Percentiles rank a stretch among this genome's conserved stretches.
Conservation (phyloP, 2,888 invertebrate species). For the Cryptus armator region DNA sequence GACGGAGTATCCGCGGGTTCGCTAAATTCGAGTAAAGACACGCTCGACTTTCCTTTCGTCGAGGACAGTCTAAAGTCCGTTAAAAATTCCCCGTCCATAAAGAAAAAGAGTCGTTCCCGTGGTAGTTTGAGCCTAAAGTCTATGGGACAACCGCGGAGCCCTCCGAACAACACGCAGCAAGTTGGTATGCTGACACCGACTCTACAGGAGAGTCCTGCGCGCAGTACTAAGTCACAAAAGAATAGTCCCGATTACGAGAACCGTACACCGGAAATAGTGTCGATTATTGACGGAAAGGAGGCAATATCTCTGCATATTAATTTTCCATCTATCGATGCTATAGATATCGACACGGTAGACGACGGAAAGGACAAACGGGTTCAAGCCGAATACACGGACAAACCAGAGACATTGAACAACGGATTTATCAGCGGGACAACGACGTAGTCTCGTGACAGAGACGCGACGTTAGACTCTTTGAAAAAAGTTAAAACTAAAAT, state of each 20-base stretch:
- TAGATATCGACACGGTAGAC: constrained; percentile 72
- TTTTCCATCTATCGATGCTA: constrained; percentile 77
- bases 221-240: constrained; percentile 61
- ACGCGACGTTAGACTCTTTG: constrained; percentile 2
- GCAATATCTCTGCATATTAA: constrained; percentile 74
- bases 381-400: constrained; percentile 75
- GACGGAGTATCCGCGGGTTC: constrained; percentile 82
- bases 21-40: constrained; percentile 81
- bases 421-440: constrained; percentile 81
- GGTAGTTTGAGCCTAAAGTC: constrained; percentile 79
- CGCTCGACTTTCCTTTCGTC: constrained; percentile 81
- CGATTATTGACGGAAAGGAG: constrained; percentile 72
- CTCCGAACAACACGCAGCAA: constrained; percentile 73
- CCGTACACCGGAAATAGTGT: constrained; percentile 78
- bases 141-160: constrained; percentile 78
- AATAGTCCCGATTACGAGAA: constrained; percentile 82
- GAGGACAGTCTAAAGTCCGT: constrained; percentile 82
- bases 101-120: constrained; percentile 76
- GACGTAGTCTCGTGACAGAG: constrained; percentile 76
- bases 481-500: not conserved
- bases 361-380: constrained; percentile 69
- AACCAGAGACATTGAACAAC: constrained; percentile 80
- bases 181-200: constrained; percentile 27
- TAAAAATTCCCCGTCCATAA: constrained; percentile 80
- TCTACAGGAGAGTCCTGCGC: constrained; percentile 56